Base-by-base conservation (phyloP, 2,888 invertebrate genomes). In the Microctonus aethiopoides region DNA sequence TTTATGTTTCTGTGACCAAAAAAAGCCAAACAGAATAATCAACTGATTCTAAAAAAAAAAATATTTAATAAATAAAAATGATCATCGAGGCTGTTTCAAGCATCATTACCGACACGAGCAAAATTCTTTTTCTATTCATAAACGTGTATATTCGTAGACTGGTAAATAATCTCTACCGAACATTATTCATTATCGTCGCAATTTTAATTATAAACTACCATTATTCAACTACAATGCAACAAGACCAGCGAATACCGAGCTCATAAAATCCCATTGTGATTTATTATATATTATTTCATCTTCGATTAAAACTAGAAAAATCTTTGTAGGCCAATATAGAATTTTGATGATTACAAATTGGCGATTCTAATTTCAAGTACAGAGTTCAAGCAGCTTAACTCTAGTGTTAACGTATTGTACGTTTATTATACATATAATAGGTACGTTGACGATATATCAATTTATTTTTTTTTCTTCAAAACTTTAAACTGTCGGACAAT, bases 21-120 rank as follows among this genome's bases (percentile, higher is more conserved):
- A 57, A 70, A 86, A 86, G 85, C 86, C 82, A 81, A 86, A 85
- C 82, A 79, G 80, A 84, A 81, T 76, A 80, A 82, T 77, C 76
- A 80, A 79, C 73, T 76, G 77, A 75, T 71, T 79, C 76, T 79
- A 16, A 0, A 4, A 6, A 3, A n/a, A n/a, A 4, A 16, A 16
- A 46, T 29, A 29, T 29, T 5, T 29, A 29, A 29, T 29, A 29
- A 16, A 57, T 20, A 62, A 62, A 62, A 62, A 46, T 20, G 13
- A 6, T 51, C n/a, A 51, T 39, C 24, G 60, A 60, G 24, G 60
- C 54, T 13, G 39, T 60, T 22, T 24, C 6, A 13, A 20, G 36
- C 34, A 59, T 24, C 6, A 57, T 54, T 11, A 62, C 39, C 36
- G 39, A 52, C 36, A 61, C 52, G 52, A 34, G 13, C 24, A 65